Base-by-base conservation (phyloP, 2,888 invertebrate species). In the Plagiodera versicolora region DNA sequence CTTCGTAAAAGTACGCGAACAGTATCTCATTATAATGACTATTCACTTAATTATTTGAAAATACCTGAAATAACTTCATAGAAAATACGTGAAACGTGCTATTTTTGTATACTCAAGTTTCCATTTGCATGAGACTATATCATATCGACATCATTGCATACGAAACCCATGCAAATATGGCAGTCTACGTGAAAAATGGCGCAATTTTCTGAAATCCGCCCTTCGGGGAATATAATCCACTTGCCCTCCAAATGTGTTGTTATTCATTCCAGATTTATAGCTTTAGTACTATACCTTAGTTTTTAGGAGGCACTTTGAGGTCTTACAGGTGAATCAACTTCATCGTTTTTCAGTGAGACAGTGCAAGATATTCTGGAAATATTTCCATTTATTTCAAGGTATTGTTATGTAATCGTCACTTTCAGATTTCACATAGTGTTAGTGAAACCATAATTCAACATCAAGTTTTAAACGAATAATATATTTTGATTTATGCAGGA, bases 201-300 rank as follows among this genome's bases (percentile, higher is more conserved):
- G 39, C 14, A 14, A 39, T 39, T 39, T 75, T 76, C 74, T 70
- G 69, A 69, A 72, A 73, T 75, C 75, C 74, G 75, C 71, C 76
- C 72, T 67, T 67, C 63, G 73, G 73, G 72, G 39, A 39, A 39
- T 39, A 39, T 77, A 77, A 77, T 77, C 75, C 74, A 74, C 75
- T 75, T 75, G 73, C 71, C 62, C 67, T 66, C 63, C 72, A 75
- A 74, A 76, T 75, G 75, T 75, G 75, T n/a, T n/a, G n/a, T 76
- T 75, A 76, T 76, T 76, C 76, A 76, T 75, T 73, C 73, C 73
- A 73, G 75, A 77, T 77, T 76, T 77, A 76, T 72, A 74, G 69
- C 67, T 69, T n/a, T n/a, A 61, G 72, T 72, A 75, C 74, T 9
- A 14, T n/a, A 14, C 14, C 39, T 14, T 8, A 39, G 2, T 39